Evolutionary conservation across 2,888 invertebrate species (phyloP), one percentile per base, ranked within the genome.

Genomic region (Cremastobaeus sp.): DNA sequence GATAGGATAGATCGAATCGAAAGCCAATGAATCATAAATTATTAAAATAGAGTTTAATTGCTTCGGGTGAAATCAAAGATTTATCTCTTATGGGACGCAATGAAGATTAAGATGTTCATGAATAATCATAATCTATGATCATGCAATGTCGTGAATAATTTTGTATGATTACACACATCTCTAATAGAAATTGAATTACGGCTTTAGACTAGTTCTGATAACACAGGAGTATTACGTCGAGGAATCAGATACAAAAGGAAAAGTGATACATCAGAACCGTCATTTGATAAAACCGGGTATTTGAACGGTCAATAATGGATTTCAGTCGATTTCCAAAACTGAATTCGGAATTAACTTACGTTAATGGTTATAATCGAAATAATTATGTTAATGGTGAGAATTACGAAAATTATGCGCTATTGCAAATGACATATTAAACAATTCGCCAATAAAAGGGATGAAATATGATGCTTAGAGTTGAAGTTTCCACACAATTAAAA

Each of bases 61-160:
- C 52, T 60, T 30, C 17, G 3, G 52, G 52, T 60, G 35, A 45
- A 45, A 59, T 60, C 59, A 69, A 59, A 69, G 54, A 69, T 69
- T 52, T 69, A 69, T 69, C 52, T 69, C 60, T 59, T 54, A 60
- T 60, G 50, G 28, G 37, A 45, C 52, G 52, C 52, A 68, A 60
- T 59, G 52, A 35, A 68, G 68, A 68, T 68, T 68, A 68, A 68
- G 68, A 68, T 59, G 68, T 60, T 68, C 68, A 68, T 68, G 68
- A 68, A 68, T 68, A 68, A 68, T 41, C 50, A 68, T 68, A 43
- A 68, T 59, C 68, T 37, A 39, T 60, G 52, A 68, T 68, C 68
- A 68, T 68, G 66, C 66, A 48, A 66, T 25, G 57, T 57, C 66
- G 55, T 66, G 68, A 60, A 68, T 68, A 68, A 68, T 68, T 68